Percentiles rank a stretch among this genome's conserved stretches.
phyloP scores from a whole-genome alignment of 2,113 vertebrate species.

The Anarhynchus alexandrinus region DNA sequence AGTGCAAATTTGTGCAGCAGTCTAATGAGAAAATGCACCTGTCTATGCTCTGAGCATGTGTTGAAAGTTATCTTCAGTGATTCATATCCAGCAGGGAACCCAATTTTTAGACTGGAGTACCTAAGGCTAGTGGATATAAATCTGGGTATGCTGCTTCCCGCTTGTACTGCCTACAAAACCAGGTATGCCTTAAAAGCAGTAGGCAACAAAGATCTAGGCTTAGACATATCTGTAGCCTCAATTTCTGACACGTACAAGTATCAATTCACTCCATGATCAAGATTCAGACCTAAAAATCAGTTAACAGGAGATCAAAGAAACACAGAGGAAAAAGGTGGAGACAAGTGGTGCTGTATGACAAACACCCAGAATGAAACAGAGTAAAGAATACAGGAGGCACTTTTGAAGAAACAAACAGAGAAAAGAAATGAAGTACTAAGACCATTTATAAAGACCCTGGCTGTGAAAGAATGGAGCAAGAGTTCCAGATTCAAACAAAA shows the following conservation, averaged over 20 bases:
- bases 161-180: not conserved
- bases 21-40: not conserved
- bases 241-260: not conserved
- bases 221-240: not conserved
- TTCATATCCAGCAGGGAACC: not conserved
- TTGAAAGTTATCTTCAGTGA: not conserved
- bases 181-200: not conserved
- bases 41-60: not conserved
- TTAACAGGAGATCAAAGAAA: not conserved
- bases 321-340: not conserved
- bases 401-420: not conserved
- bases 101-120: not conserved
- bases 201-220: not conserved
- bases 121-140: not conserved
- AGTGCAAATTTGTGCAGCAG: not conserved
- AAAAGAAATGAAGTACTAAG: not conserved
- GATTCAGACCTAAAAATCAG: not conserved
- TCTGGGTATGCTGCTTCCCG: not conserved
- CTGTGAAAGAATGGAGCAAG: not conserved
- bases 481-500: not conserved
- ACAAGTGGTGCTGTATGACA: not conserved
- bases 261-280: accelerated
- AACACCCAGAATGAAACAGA: not conserved
- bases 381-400: not conserved
- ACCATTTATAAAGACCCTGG: not conserved